Percentiles rank a stretch among this genome's conserved stretches.
Evolutionary conservation across 1,140 invertebrate genomes (phyloP).

Genomic region (Drosophila ambigua): DNA sequence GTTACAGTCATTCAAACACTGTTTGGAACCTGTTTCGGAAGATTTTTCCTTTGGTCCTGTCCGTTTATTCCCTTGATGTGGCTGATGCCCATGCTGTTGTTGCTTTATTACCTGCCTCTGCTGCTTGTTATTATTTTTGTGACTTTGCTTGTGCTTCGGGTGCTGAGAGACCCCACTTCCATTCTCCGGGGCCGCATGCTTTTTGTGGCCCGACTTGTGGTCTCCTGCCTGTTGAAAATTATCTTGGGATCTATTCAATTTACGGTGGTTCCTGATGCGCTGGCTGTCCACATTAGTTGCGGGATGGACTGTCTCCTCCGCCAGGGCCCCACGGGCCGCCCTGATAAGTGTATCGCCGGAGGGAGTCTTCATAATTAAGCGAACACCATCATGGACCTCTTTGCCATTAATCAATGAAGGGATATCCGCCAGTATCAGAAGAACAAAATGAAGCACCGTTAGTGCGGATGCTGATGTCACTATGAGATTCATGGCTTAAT

Average conservation of each 20-base stretch:
- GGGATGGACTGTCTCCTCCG: conserved; percentile 8
- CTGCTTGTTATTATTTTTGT: conserved; percentile 33
- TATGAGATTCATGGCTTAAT: conserved; percentile 51
- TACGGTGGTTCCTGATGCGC: conserved; percentile 56
- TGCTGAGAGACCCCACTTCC: conserved; percentile 19
- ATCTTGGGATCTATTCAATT: conserved; percentile 46
- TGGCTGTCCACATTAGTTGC: conserved; percentile 16
- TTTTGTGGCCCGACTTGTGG: conserved; percentile 41
- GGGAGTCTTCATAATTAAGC: conserved; percentile 53
- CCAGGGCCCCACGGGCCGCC: conserved; percentile 45
- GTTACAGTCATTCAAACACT: too few relatives aligned
- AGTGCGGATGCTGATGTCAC: conserved; percentile 24
- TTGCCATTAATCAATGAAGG: conserved; percentile 55
- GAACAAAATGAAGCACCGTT: conserved; percentile 30
- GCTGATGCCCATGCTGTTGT: conserved; percentile 39
- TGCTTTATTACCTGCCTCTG: conserved; percentile 55
- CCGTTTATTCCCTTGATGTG: conserved; percentile 36
- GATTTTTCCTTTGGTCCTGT: conserved; percentile 36
- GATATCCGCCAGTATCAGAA: conserved; percentile 41
- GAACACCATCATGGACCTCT: conserved; percentile 38
- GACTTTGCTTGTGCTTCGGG: conserved; percentile 43
- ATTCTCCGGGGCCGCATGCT: conserved; percentile 7
- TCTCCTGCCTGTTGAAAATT: conserved; percentile 31
- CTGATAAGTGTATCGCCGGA: conserved; percentile 49
- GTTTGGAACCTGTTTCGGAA: conserved; percentile 35